Evolutionary conservation across 2,888 invertebrate genomes (phyloP), one percentile per base, ranked within the genome.

Genomic region (Halocaridina rubra): DNA sequence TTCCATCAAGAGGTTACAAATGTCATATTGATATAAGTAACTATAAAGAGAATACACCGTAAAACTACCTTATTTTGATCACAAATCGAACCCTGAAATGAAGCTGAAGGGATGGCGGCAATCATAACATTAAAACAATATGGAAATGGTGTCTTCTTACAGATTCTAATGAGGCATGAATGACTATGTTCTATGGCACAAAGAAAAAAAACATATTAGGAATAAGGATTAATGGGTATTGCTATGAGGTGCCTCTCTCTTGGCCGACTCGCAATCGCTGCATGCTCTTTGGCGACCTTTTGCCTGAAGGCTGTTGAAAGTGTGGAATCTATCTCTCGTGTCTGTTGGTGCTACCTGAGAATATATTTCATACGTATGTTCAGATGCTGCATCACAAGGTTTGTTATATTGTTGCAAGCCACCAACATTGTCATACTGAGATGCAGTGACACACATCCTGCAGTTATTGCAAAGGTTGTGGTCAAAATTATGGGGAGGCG

Each of bases 321-420:
- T 81, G 59, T 80, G 81, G 59, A 78, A 81, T 7, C 53, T 61
- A 13, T 77, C 71, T 24, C 53, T 22, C 2, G 46, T 32, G 32
- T 79, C 76, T 7, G 27, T 57, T 32, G 81, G 81, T 2, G 76
- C 57, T 19, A 81, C 81, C 19, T 80, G 86, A 27, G 77, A 75
- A 64, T 87, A 87, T 5, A 67, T 46, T 13, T 85, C 85, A 53
- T 86, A 87, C 4, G 85, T 80, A 53, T 87, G 82, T 5, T 87
- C 87, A 5, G 85, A 86, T 24, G 69, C 80, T 10, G 57, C 77
- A n/a, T 87, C 87, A 29, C 85, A 85, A 24, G 87, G 85, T 22
- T 64, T n/a, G 8, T 61, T 78, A 32, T 86, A 86, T 8, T 81
- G 71, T 5, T 86, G 77, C 22, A 71, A 80, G 3, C 72, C 71